Base-by-base conservation (phyloP, 2,797 vertebrate genomes). In the Muraenolepis orangiensis region DNA sequence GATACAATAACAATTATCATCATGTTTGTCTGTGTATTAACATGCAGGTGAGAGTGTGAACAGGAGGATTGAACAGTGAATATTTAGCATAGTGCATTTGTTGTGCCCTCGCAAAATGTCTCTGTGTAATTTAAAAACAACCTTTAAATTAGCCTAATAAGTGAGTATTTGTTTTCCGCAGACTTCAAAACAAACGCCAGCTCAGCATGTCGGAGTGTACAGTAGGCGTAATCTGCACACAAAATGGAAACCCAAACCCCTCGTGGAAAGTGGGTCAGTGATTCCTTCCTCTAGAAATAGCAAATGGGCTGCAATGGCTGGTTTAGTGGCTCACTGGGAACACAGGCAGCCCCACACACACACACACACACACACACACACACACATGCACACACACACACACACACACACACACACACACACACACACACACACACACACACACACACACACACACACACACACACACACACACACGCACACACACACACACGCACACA, bases 261-360 rank as follows among this genome's bases (percentile, higher is more conserved):
- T 64, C 79, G 29, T 28, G 36, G 36, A 40, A 86, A 73, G 72
- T 76, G 72, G 71, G 72, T 73, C 79, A 76, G 78, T 72, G 51
- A 16, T 72, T 40, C 7, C 40, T 68, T 26, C 0, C 8, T 75
- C 71, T 46, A 40, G 70, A 68, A 69, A 18, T 68, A 28, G 76
- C 18, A 77, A 82, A 81, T 61, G 36, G 73, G 76, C 66, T 73
- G 26, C 79, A 81, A 66, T 74, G 42, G 76, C 61, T 80, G 70
- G 66, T 82, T 66, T 75, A 64, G 42, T 82, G 46, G 18, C 51
- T 57, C 6, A 57, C 10, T 23, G 51, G n/a, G 20, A 57, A 57
- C 51, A 57, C 51, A 23, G n/a, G 8, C 51, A 23, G 51, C 51
- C 51, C 51, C n/a, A 57, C n/a, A 57, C 20, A n/a, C 51, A 57